These are phyloP conservation scores for Echeneis naucrates DNA, from an alignment of 2,797 vertebrate species.

Conservation along the genomic window DNA sequence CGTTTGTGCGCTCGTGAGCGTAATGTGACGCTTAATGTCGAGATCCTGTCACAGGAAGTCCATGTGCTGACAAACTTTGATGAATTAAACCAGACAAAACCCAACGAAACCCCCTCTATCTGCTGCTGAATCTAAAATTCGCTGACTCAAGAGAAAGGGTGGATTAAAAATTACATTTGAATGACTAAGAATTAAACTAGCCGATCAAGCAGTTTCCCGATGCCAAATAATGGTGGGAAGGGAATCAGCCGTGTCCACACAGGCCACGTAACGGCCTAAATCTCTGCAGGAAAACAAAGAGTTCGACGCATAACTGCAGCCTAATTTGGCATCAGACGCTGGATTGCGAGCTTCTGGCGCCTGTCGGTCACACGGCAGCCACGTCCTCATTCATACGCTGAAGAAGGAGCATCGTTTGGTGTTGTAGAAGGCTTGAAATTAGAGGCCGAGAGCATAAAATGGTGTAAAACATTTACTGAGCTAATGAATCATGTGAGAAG, in stretches of 20 bases:
- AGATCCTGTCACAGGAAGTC: conserved; percentile 2
- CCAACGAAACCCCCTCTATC: background rate
- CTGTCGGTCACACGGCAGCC: too few relatives aligned
- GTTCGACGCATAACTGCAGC: too few relatives aligned
- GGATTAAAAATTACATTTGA: background rate
- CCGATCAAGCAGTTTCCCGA: conserved; percentile 13
- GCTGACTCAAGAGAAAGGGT: background rate
- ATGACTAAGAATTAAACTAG: conserved; percentile 5
- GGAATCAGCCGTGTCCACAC: background rate
- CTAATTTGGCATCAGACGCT: too few relatives aligned
- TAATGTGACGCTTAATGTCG: background rate
- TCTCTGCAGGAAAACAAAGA: too few relatives aligned
- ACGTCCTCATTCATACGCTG: too few relatives aligned
- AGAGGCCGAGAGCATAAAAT: too few relatives aligned
- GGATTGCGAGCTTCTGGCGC: too few relatives aligned
- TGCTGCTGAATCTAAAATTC: background rate
- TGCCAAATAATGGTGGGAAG: conserved; percentile 6
- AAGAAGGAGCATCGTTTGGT: too few relatives aligned
- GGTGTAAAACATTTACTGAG: too few relatives aligned
- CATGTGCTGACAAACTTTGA: conserved; percentile 4
- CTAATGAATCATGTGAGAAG: too few relatives aligned
- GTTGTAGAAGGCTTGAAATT: too few relatives aligned
- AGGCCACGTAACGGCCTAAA: background rate
- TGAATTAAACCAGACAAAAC: conserved; percentile 4
- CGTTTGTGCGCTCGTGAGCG: background rate